Evolutionary conservation across 1,140 invertebrate species (phyloP), one percentile per base, ranked within the genome.

Genomic region (Eueides isabella): DNA sequence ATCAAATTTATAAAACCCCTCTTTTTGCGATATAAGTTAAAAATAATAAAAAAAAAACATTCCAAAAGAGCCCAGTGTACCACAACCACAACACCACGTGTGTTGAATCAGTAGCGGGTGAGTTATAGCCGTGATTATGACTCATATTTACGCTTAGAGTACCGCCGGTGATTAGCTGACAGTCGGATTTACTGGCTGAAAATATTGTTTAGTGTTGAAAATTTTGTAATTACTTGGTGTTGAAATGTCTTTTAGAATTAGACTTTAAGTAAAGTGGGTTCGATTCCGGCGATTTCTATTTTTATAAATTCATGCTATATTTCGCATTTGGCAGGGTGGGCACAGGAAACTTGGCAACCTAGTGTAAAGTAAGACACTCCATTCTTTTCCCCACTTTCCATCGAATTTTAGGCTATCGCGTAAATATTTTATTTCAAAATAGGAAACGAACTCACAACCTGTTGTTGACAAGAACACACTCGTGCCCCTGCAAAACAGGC

Each of bases 51-150:
- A 31, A 16, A 63, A 16, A 31, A 62, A 16, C 16, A n/a, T 29
- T 0, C 23, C 5, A 7, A 29, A 1, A 30, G 28, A 1, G 11
- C 1, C 19, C 19, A 38, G 62, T 75, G n/a, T 31, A 16, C 26
- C 48, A 1, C 48, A 12, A 41, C 4, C 74, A 33, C 38, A 66
- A 41, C 9, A 23, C 72, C 74, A 75, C 71, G 71, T 71, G 64
- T 71, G 74, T 75, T 61, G 64, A 71, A 75, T 69, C 72, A 68
- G 66, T 69, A 63, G 33, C 72, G 61, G 30, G 61, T 74, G 72
- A 74, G 72, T 75, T 75, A 75, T 75, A 55, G 44, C 33, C 23
- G 63, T 67, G 64, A 75, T 75, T 70, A 75, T 71, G 63, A 65
- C 62, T 67, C 62, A 68, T 68, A 74, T 74, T 67, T 68, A 74